These are phyloP conservation scores for Chunga burmeisteri DNA, from an alignment of 2,113 vertebrate genomes.

Conservation along the genomic window DNA sequence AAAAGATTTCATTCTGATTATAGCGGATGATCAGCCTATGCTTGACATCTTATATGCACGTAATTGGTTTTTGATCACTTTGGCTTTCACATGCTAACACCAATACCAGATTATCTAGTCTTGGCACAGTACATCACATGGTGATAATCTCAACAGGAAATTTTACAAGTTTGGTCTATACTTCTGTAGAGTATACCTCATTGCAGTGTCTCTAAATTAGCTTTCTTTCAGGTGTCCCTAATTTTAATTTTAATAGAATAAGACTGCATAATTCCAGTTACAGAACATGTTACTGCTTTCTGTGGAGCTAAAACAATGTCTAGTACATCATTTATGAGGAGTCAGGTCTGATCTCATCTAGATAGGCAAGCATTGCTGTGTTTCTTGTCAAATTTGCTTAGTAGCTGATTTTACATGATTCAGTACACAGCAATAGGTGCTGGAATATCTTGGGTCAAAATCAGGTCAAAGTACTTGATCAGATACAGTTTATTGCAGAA, in stretches of 20 bases:
- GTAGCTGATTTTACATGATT: conserved; percentile 7
- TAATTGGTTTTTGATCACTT: background rate
- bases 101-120: background rate
- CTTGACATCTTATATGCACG: background rate
- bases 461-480: background rate
- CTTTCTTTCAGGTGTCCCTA: background rate
- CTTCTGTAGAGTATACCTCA: background rate
- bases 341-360: background rate
- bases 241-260: background rate
- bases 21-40: background rate
- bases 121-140: background rate
- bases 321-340: background rate
- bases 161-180: background rate
- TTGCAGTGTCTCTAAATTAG: background rate
- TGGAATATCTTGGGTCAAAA: conserved; percentile 34
- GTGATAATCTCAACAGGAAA: background rate
- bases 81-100: background rate
- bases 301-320: background rate
- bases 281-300: background rate
- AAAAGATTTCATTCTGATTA: background rate
- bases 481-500: background rate
- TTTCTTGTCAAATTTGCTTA: background rate
- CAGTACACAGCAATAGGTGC: background rate
- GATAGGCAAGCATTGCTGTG: background rate
- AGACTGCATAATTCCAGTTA: background rate